Evolutionary conservation across 23 tunicate genomes (phyloP).

Genomic region (Trididemnum miniatum): DNA sequence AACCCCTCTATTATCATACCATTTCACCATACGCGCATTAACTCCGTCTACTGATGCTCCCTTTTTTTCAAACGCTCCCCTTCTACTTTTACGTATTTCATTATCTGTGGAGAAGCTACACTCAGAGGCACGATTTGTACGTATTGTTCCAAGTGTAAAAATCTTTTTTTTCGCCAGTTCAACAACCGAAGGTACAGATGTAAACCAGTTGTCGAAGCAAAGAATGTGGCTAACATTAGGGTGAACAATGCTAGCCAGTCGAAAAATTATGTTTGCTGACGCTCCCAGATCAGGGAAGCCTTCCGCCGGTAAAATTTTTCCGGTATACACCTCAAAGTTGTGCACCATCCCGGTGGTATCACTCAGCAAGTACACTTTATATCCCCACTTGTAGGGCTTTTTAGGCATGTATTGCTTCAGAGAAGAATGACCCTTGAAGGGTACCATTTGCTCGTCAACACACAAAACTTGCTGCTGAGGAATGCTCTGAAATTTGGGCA

Average conservation of each 20-base stretch:
- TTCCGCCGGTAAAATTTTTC: slow-evolving; percentile 9
- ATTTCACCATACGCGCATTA: not conserved
- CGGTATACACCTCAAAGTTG: slow-evolving; percentile 14
- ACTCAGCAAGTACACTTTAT: slow-evolving; percentile 3
- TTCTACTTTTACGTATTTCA: slow-evolving; percentile 6
- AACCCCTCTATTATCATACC: slow-evolving; percentile 25
- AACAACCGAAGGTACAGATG: not conserved
- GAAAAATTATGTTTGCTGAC: slow-evolving; percentile 6
- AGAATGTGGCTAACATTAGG: not conserved
- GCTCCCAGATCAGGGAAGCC: not conserved
- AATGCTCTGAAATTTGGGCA: not conserved
- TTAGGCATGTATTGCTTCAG: slow-evolving; percentile 26
- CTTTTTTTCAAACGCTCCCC: slow-evolving; percentile 1
- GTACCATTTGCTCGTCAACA: slow-evolving; percentile 30
- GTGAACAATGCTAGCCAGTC: not conserved
- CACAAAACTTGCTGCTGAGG: slow-evolving; percentile 3
- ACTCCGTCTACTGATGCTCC: not conserved
- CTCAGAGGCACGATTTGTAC: not conserved
- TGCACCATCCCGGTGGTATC: not conserved
- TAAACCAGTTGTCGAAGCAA: slow-evolving; percentile 23
- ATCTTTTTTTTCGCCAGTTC: not conserved
- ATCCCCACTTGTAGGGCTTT: slow-evolving; percentile 25
- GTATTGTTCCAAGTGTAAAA: slow-evolving; percentile 9
- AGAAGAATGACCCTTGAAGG: not conserved
- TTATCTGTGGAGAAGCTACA: slow-evolving; percentile 2